Conservation (phyloP, 2,113 vertebrate species). For the Cyrtonyx montezumae region DNA sequence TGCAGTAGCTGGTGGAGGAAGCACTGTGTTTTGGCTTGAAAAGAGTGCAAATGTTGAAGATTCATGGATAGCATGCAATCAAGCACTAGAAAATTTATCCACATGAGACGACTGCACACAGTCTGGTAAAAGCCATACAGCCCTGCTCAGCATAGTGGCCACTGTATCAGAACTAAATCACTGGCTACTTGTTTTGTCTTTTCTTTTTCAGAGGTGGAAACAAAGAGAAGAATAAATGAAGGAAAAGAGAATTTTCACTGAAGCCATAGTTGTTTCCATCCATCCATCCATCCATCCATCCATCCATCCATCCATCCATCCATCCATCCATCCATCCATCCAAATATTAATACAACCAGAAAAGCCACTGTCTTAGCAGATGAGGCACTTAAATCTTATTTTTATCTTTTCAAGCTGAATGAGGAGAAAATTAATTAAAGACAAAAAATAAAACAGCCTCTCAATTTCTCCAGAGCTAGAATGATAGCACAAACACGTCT, state of each 20-base stretch:
- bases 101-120: not conserved
- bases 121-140: not conserved
- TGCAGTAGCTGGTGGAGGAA: not conserved
- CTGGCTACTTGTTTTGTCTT: not conserved
- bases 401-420: not conserved
- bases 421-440: conserved; percentile 21
- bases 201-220: not conserved
- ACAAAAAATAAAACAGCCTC: conserved; percentile 10
- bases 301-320: not conserved
- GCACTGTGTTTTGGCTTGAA: not conserved
- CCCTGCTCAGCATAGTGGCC: not conserved
- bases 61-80: not conserved
- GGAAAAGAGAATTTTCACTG: not conserved
- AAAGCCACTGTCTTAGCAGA: not conserved
- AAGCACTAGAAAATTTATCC: not conserved
- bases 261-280: not conserved
- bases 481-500: not conserved
- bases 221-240: not conserved
- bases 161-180: not conserved
- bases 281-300: not conserved
- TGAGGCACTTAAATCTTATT: not conserved
- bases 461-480: not conserved
- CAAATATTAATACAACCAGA: conserved; percentile 19
- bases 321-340: not conserved
- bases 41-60: not conserved